phyloP scores from a whole-genome alignment of 2,113 vertebrate species.

The Argyrosomus japonicus region DNA sequence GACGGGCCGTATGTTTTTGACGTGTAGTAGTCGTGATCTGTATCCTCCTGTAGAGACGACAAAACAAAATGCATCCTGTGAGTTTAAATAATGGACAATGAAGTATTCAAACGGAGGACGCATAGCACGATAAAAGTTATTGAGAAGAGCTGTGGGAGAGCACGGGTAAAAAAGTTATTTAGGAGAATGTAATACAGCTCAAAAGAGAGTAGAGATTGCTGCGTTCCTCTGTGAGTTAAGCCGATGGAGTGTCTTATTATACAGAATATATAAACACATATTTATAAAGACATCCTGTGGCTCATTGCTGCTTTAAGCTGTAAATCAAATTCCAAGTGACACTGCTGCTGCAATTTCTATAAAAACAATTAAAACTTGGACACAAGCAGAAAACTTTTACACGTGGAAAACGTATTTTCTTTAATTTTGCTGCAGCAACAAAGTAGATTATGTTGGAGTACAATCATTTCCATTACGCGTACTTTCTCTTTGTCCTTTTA shows the following conservation, averaged over 20 bases:
- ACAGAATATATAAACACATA: slow-evolving; percentile 27
- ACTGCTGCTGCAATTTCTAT: not conserved
- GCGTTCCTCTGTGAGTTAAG: slow-evolving; percentile 30
- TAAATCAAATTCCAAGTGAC: slow-evolving; percentile 1
- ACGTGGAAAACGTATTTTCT: slow-evolving; percentile 14
- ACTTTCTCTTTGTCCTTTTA: not conserved
- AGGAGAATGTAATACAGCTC: not conserved
- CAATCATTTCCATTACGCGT: not conserved
- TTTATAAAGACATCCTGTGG: slow-evolving; percentile 6
- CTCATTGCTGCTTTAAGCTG: not conserved
- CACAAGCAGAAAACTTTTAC: not conserved
- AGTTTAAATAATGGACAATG: too few species aligned
- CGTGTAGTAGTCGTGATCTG: slow-evolving; percentile 96
- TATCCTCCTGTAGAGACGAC: slow-evolving; percentile 88
- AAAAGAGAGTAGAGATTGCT: not conserved
- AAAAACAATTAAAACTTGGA: slow-evolving; percentile 1
- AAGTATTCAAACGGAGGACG: too few species aligned
- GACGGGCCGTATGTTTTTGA: slow-evolving; percentile 91
- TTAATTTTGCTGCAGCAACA: slow-evolving; percentile 8
- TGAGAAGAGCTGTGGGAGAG: too few species aligned
- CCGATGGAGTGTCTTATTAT: not conserved
- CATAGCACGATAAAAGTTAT: not conserved
- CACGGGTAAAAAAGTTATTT: not conserved
- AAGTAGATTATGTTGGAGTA: slow-evolving; percentile 28
- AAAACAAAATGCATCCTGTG: slow-evolving; percentile 11